phyloP scores from a whole-genome alignment of 2,888 invertebrate species.

The Hypselothyrea guttata region DNA sequence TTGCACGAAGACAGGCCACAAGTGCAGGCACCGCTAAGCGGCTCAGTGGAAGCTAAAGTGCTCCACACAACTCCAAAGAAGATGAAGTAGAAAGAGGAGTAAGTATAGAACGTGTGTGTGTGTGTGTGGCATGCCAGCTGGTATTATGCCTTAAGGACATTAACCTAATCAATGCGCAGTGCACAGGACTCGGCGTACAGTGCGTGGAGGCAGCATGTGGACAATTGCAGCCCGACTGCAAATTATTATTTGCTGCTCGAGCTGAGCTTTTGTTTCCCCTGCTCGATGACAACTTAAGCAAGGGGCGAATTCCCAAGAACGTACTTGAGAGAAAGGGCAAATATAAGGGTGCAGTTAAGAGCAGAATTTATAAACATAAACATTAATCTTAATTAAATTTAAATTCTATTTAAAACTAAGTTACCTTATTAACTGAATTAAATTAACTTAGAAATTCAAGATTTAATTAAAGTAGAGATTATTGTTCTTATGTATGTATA shows the following conservation, averaged over 20 bases:
- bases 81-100: slow-evolving; percentile 5
- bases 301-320: background rate
- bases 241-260: slow-evolving; percentile 1
- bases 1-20: slow-evolving; percentile 25
- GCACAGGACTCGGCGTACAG: slow-evolving; percentile 21
- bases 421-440: too few species aligned
- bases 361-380: too few species aligned
- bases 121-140: slow-evolving; percentile 39
- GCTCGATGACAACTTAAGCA: too few species aligned
- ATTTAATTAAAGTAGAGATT: too few species aligned
- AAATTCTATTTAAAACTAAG: too few species aligned
- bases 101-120: too few species aligned
- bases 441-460: too few species aligned
- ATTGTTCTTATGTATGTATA: too few species aligned
- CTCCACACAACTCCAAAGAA: slow-evolving; percentile 38
- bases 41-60: slow-evolving; percentile 33
- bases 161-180: slow-evolving; percentile 69
- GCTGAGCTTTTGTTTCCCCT: too few species aligned
- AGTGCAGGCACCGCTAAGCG: slow-evolving; percentile 13
- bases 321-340: too few species aligned
- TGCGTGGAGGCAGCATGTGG: slow-evolving; percentile 20
- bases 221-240: slow-evolving; percentile 19
- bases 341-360: background rate
- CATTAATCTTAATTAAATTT: too few species aligned
- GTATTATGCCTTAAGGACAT: slow-evolving; percentile 67